Conservation (phyloP, 2,888 invertebrate species). For the Liodrosophila aerea region DNA sequence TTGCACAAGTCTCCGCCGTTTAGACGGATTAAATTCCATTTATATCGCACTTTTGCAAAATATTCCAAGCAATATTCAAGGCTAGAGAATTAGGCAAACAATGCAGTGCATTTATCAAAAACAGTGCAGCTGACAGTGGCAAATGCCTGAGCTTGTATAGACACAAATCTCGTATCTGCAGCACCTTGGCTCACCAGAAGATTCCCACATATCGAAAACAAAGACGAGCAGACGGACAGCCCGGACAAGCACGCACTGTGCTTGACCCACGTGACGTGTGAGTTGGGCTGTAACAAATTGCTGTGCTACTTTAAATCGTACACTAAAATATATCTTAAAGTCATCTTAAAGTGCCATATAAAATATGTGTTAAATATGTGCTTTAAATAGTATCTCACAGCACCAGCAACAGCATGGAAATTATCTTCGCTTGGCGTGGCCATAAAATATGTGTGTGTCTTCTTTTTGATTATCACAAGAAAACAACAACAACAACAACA, state of each 20-base stretch:
- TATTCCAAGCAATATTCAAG: conserved; percentile 2
- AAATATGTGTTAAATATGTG: conserved; percentile 58
- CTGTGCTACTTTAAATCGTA: conserved; percentile 66
- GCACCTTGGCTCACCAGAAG: conserved; percentile 31
- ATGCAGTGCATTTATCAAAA: conserved; percentile 14
- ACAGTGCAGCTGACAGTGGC: neutral
- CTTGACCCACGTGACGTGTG: conserved; percentile 30
- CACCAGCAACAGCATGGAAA: conserved; percentile 24
- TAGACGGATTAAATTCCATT: conserved; percentile 5
- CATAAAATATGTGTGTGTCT: conserved; percentile 54
- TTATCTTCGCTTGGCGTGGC: conserved; percentile 50
- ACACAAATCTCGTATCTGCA: neutral
- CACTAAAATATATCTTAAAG: conserved; percentile 61
- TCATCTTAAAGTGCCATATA: conserved; percentile 56
- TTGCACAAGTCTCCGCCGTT: neutral
- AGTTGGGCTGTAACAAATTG: conserved; percentile 58
- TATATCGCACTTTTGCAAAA: too few species aligned
- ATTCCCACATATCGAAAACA: conserved; percentile 32
- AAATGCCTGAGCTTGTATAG: neutral
- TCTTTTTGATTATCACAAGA: conserved; percentile 49
- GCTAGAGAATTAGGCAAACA: conserved; percentile 14
- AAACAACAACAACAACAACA: conserved; percentile 15
- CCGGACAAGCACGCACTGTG: conserved; percentile 5
- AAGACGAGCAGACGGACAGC: neutral
- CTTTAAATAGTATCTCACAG: conserved; percentile 48